phyloP scores from a whole-genome alignment of 2,797 vertebrate species.

The Iguana delicatissima region DNA sequence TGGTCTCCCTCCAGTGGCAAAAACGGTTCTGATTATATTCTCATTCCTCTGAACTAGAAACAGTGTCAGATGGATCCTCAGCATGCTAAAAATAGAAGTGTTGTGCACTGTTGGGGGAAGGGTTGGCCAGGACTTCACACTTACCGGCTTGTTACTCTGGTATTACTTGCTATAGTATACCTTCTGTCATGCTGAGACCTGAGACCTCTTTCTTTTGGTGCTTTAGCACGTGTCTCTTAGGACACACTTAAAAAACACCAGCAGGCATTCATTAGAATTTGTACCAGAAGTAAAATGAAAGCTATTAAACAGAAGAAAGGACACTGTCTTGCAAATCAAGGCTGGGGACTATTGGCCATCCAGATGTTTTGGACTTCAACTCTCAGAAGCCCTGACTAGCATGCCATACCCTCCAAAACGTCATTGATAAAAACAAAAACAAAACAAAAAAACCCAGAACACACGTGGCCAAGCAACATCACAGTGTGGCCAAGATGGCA shows the following conservation, averaged over 20 bases:
- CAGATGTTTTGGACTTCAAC: background rate
- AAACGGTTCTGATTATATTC: constrained; percentile 51
- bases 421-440: too few species aligned
- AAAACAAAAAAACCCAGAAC: too few species aligned
- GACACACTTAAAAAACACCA: background rate
- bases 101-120: background rate
- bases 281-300: background rate
- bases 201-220: background rate
- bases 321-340: background rate
- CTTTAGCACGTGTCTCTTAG: background rate
- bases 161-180: background rate
- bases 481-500: too few species aligned
- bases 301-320: background rate
- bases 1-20: constrained; percentile 77
- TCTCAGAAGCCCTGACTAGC: too few species aligned
- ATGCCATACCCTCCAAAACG: too few species aligned
- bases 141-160: background rate
- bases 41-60: constrained; percentile 8
- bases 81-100: constrained; percentile 31
- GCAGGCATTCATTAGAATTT: background rate
- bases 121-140: background rate
- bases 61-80: background rate
- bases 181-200: background rate
- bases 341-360: background rate
- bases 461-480: too few species aligned